Conservation (phyloP, 1,140 invertebrate species). For the Brachionus rubens region DNA sequence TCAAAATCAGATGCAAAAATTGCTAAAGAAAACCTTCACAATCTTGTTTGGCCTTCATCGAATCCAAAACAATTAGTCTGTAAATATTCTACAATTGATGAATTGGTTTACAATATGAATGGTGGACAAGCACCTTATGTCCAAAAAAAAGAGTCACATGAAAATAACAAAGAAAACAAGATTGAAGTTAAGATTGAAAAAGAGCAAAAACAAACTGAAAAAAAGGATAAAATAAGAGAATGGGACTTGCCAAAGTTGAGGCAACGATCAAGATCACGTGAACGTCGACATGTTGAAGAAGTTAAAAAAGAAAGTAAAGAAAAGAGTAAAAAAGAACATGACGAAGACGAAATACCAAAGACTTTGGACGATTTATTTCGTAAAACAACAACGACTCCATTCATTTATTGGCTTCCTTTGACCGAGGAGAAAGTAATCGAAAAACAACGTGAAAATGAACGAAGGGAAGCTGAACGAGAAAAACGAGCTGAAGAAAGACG, state of each 20-base stretch:
- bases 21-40: slow-evolving; percentile 84
- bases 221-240: slow-evolving; percentile 68
- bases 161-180: slow-evolving; percentile 61
- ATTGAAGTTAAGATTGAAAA: background rate
- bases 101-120: slow-evolving; percentile 52
- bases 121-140: background rate
- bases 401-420: slow-evolving; percentile 94
- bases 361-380: slow-evolving; percentile 89
- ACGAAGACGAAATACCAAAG: slow-evolving; percentile 79
- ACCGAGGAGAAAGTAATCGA: slow-evolving; percentile 74
- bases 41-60: slow-evolving; percentile 85
- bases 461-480: slow-evolving; percentile 6
- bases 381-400: slow-evolving; percentile 88
- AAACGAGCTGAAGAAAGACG: slow-evolving; percentile 32
- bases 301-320: slow-evolving; percentile 52
- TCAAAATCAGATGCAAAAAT: slow-evolving; percentile 75
- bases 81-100: slow-evolving; percentile 78
- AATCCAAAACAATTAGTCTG: slow-evolving; percentile 90
- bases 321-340: slow-evolving; percentile 53
- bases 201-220: slow-evolving; percentile 5
- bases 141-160: slow-evolving; percentile 45
- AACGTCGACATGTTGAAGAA: slow-evolving; percentile 47
- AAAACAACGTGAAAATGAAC: slow-evolving; percentile 62
- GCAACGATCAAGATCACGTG: slow-evolving; percentile 27
- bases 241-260: slow-evolving; percentile 81